phyloP scores from a whole-genome alignment of 1,140 invertebrate genomes.

The Apis dorsata region DNA sequence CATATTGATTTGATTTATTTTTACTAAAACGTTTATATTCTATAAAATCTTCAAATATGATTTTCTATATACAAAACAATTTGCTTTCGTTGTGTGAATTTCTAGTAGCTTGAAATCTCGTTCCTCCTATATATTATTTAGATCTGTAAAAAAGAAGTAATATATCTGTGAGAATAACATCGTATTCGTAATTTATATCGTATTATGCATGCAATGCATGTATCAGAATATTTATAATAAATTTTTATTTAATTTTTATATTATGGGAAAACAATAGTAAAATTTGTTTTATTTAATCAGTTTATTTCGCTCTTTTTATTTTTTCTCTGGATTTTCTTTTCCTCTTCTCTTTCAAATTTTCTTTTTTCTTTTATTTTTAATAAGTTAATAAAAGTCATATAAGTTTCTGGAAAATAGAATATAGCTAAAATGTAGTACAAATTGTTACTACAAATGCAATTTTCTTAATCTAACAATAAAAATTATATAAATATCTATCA shows the following conservation, averaged over 20 bases:
- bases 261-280: neutral
- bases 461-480: neutral
- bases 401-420: neutral
- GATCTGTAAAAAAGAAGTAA: slow-evolving; percentile 72
- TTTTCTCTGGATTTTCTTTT: neutral
- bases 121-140: slow-evolving; percentile 50
- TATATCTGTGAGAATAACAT: slow-evolving; percentile 21
- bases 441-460: neutral
- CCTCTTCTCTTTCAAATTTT: neutral
- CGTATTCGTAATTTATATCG: neutral
- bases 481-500: neutral
- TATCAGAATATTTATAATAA: neutral
- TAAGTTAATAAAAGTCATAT: neutral
- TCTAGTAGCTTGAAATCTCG: slow-evolving; percentile 38
- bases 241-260: neutral
- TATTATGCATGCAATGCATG: neutral
- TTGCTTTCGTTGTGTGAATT: slow-evolving; percentile 62
- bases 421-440: neutral
- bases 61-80: slow-evolving; percentile 65
- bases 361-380: neutral
- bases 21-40: slow-evolving; percentile 37
- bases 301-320: neutral
- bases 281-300: neutral
- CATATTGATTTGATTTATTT: slow-evolving; percentile 35
- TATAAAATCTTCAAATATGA: slow-evolving; percentile 34